Evolutionary conservation across 1,140 invertebrate genomes (phyloP).

Genomic region (Pinna nobilis): DNA sequence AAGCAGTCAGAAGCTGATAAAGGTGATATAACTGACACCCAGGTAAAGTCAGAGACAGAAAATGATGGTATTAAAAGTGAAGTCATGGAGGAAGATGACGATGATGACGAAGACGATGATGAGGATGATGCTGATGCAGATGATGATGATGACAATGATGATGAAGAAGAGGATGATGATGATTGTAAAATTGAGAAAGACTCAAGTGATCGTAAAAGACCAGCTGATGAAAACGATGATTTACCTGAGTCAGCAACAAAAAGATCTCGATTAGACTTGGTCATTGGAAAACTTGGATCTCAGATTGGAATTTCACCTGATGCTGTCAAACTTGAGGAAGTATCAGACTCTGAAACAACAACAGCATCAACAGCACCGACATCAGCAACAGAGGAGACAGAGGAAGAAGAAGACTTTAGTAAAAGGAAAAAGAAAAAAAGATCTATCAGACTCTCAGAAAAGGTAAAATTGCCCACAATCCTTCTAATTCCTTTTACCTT

Average conservation of each 20-base stretch:
- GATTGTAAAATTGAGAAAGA: not conserved
- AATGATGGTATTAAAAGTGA: not conserved
- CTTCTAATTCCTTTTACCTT: too few relatives aligned
- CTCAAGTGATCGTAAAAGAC: constrained; percentile 37
- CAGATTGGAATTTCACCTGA: constrained; percentile 52
- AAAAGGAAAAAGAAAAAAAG: constrained; percentile 38
- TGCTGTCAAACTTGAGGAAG: constrained; percentile 27
- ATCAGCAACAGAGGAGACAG: constrained; percentile 43
- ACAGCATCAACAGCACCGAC: constrained; percentile 42
- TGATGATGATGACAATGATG: not conserved
- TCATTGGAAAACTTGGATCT: constrained; percentile 57
- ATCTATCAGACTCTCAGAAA: constrained; percentile 41
- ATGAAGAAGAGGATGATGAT: not conserved
- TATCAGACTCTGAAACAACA: constrained; percentile 47
- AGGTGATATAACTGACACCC: constrained; percentile 4
- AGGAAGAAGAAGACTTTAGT: constrained; percentile 39
- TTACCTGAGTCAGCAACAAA: constrained; percentile 34
- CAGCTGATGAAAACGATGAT: constrained; percentile 28
- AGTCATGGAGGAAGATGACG: not conserved
- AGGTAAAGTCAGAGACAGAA: not conserved
- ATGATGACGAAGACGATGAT: too few relatives aligned
- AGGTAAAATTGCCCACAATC: constrained; percentile 43
- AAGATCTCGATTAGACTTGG: constrained; percentile 51
- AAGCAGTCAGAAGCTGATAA: too few relatives aligned
- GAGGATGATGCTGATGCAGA: too few relatives aligned